Conservation (phyloP, 1,140 invertebrate species). For the Phthorimaea operculella region DNA sequence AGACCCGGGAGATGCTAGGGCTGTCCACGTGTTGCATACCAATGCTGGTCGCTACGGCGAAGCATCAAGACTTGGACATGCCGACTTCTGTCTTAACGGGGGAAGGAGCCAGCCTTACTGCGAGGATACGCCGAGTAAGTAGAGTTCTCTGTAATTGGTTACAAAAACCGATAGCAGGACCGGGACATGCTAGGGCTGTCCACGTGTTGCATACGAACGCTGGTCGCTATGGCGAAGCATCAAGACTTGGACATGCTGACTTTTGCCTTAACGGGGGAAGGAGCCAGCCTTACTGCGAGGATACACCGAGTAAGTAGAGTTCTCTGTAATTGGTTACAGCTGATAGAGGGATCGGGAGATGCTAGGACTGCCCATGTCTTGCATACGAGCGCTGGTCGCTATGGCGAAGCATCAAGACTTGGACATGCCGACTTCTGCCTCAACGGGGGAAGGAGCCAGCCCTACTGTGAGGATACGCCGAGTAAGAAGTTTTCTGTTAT, state of each 20-base stretch:
- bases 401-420: slow-evolving; percentile 74
- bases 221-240: slow-evolving; percentile 77
- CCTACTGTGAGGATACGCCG: slow-evolving; percentile 76
- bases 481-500: slow-evolving; percentile 55
- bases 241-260: slow-evolving; percentile 76
- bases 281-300: slow-evolving; percentile 77
- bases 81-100: slow-evolving; percentile 82
- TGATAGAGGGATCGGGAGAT: too few relatives aligned
- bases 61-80: slow-evolving; percentile 73
- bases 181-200: slow-evolving; percentile 77
- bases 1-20: slow-evolving; percentile 75
- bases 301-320: slow-evolving; percentile 70
- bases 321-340: too few relatives aligned
- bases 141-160: not conserved
- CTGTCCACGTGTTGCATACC: slow-evolving; percentile 80
- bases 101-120: slow-evolving; percentile 79
- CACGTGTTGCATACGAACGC: slow-evolving; percentile 82
- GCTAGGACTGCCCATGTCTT: slow-evolving; percentile 78
- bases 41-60: slow-evolving; percentile 81
- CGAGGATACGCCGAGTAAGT: slow-evolving; percentile 73
- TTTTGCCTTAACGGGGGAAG: slow-evolving; percentile 81
- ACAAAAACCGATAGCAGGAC: too few relatives aligned
- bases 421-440: slow-evolving; percentile 82
- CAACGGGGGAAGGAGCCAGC: slow-evolving; percentile 78
- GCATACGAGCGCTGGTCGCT: slow-evolving; percentile 80